These are phyloP conservation scores for Falco biarmicus DNA, from an alignment of 2,797 vertebrate species.

Conservation along the genomic window DNA sequence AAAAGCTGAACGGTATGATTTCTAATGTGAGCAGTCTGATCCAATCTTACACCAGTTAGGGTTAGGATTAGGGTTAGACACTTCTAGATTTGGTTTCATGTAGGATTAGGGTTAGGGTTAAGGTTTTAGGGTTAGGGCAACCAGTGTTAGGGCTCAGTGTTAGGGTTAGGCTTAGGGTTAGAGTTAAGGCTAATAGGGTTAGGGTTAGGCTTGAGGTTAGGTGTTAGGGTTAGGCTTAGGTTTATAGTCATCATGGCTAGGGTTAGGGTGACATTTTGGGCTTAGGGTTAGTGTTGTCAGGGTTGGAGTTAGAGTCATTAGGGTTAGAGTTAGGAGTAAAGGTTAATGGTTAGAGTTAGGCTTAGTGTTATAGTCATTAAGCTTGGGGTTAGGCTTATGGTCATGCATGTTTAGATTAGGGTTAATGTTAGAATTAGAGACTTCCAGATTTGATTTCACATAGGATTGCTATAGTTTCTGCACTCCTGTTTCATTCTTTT, in stretches of 20 bases:
- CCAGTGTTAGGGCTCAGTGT: neutral
- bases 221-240: neutral
- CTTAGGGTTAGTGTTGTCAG: no score
- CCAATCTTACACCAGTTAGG: neutral
- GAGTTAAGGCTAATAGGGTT: neutral
- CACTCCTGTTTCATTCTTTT: neutral
- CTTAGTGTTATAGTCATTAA: neutral
- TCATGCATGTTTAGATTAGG: neutral
- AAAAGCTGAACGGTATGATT: neutral
- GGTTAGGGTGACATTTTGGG: neutral
- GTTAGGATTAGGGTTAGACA: neutral
- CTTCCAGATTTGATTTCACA: neutral
- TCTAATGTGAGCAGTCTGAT: neutral
- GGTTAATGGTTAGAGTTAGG: neutral
- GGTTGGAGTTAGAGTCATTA: neutral
- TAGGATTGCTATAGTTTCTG: neutral
- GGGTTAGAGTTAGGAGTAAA: neutral
- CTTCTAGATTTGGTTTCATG: neutral
- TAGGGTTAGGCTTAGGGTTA: neutral
- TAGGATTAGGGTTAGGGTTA: neutral
- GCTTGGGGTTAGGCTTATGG: neutral
- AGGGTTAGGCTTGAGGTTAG: no score
- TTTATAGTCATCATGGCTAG: neutral
- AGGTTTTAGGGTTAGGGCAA: neutral
- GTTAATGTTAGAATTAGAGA: neutral